Percentiles rank a stretch among this genome's conserved stretches.
Evolutionary conservation across 2,113 vertebrate genomes (phyloP).

Genomic region (Chlorodrepanis virens): DNA sequence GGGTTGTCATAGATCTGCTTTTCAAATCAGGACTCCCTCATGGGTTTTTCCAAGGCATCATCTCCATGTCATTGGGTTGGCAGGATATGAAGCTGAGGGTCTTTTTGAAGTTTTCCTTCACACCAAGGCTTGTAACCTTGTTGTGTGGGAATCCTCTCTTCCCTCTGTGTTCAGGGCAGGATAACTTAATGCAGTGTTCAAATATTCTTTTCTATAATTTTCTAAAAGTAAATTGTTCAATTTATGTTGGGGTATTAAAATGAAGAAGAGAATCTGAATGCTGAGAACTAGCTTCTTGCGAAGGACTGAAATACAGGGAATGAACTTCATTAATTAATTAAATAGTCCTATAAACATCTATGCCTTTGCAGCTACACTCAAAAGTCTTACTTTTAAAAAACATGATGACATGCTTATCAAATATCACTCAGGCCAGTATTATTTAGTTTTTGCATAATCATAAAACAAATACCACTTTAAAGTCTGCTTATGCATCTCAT

Average conservation of each 20-base stretch:
- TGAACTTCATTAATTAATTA: not conserved
- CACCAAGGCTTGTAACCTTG: slow-evolving; percentile 28
- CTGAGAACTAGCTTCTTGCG: not conserved
- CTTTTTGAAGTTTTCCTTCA: slow-evolving; percentile 58
- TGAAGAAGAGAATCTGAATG: not conserved
- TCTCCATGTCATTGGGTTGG: slow-evolving; percentile 52
- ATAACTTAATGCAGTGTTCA: not conserved
- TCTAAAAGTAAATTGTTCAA: not conserved
- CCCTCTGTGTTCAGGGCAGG: not conserved
- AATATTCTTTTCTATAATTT: not conserved
- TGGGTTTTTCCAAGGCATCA: slow-evolving; percentile 37
- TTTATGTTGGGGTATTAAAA: not conserved
- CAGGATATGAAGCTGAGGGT: slow-evolving; percentile 49
- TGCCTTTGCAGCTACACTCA: not conserved
- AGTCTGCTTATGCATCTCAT: not conserved
- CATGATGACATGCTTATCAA: not conserved
- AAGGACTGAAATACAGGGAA: not conserved
- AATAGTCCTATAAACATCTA: not conserved
- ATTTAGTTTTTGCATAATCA: not conserved
- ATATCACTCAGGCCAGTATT: not conserved
- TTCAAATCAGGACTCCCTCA: slow-evolving; percentile 43
- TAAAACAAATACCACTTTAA: not conserved
- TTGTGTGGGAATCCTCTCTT: slow-evolving; percentile 27
- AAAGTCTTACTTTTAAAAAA: not conserved
- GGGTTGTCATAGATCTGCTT: slow-evolving; percentile 52